phyloP scores from a whole-genome alignment of 2,113 vertebrate genomes.

The Ptychochromis oligacanthus region DNA sequence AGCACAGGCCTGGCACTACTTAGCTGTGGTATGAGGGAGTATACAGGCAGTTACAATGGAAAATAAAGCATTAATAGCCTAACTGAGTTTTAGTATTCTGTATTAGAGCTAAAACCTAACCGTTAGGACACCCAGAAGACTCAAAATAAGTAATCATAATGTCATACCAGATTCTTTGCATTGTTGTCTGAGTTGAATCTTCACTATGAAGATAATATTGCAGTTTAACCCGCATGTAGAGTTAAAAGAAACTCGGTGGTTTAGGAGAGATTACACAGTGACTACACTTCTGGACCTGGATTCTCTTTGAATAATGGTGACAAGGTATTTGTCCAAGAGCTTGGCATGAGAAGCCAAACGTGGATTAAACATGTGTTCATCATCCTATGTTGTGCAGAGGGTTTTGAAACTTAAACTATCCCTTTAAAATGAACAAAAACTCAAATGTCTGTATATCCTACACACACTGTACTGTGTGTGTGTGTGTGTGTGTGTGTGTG shows the following conservation, averaged over 20 bases:
- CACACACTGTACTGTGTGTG: background rate
- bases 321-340: background rate
- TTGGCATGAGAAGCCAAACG: background rate
- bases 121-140: background rate
- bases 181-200: background rate
- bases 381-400: background rate
- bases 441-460: background rate
- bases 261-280: background rate
- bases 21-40: slow-evolving; percentile 1
- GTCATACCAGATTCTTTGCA: background rate
- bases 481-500: background rate
- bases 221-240: background rate
- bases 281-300: background rate
- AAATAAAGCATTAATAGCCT: background rate
- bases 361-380: background rate
- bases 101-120: background rate
- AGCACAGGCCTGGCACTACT: background rate
- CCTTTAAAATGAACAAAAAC: background rate
- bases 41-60: background rate
- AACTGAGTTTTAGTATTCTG: background rate
- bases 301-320: background rate
- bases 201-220: background rate
- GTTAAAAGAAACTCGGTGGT: background rate
- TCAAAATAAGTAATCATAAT: background rate
- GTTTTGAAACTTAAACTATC: background rate